Evolutionary conservation across 2,888 invertebrate genomes (phyloP), one percentile per base, ranked within the genome.

Genomic region (Ditylenchus weischeri): DNA sequence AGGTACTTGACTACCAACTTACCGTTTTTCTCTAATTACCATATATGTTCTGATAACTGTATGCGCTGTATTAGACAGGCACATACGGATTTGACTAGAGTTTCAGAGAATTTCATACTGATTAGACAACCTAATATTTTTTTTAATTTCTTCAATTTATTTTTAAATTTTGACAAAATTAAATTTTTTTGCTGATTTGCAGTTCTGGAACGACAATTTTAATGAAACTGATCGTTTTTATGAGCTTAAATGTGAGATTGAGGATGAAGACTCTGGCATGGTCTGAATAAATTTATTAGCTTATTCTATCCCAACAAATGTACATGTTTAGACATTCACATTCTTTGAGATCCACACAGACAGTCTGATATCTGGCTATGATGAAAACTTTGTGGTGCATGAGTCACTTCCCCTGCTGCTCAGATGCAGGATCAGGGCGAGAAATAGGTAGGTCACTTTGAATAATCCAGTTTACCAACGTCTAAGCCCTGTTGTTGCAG

Each of bases 371-470:
- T 36, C 35, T 38, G 61, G 61, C n/a, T 60, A 60, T 36, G 61
- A 60, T 60, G 61, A 60, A 60, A 60, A 60, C 38, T 60, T 60
- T 60, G n/a, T 60, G 15, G 36, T 36, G 13, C 61, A 43, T 18
- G 36, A 60, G 18, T 18, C 18, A 38, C 23, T 21, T 18, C 61
- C 61, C 18, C 19, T 60, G 38, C 19, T 60, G 23, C 38, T 60
- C 18, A 21, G 36, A 38, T 60, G 61, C 38, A 13, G 36, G 3
- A 60, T 60, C 18, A 29, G 61, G 15, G 61, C 61, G 1, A 15
- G 6, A 4, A 60, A 60, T 38, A 60, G 61, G 29, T 21, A 50
- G 6, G 50, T 19, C 21, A 4, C 6, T 19, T 50, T 4, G 21
- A 19, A 4, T 4, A 18, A 4, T 50, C 18, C 5, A 50, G 21